Evolutionary conservation across 2,797 vertebrate species (phyloP).

Genomic region (Carduelis carduelis): DNA sequence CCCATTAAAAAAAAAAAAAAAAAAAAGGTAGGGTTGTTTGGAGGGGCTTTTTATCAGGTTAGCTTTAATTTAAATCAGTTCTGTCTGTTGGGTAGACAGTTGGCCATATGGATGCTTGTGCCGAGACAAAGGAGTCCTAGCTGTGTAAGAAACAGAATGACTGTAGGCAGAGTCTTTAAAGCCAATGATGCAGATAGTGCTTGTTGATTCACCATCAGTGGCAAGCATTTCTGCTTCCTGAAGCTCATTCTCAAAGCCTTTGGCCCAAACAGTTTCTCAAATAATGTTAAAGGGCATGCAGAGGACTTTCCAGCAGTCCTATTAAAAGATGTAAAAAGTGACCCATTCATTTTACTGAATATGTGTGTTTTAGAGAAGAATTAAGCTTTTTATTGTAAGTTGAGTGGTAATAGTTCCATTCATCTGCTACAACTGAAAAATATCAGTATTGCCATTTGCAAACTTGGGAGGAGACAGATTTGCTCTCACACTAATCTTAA

Average conservation of each 20-base stretch:
- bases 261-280: not conserved
- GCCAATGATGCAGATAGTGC: not conserved
- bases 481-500: not conserved
- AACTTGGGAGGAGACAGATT: not conserved
- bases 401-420: not conserved
- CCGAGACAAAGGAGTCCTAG: not conserved
- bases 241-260: not conserved
- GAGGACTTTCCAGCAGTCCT: not conserved
- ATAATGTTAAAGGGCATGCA: not conserved
- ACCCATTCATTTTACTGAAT: not conserved
- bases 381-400: not conserved
- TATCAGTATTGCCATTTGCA: not conserved
- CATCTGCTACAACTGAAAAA: not conserved
- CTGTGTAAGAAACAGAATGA: not conserved
- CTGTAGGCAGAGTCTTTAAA: not conserved
- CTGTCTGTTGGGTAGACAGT: not conserved
- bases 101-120: not conserved
- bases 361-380: not conserved
- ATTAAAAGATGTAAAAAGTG: not conserved
- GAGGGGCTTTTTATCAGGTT: not conserved
- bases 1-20: not conserved
- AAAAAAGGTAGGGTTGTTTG: not conserved
- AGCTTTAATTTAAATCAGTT: not conserved
- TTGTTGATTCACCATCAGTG: not conserved
- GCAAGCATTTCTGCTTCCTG: not conserved